phyloP scores from a whole-genome alignment of 2,888 invertebrate genomes.

The Ophonus ardosiacus region DNA sequence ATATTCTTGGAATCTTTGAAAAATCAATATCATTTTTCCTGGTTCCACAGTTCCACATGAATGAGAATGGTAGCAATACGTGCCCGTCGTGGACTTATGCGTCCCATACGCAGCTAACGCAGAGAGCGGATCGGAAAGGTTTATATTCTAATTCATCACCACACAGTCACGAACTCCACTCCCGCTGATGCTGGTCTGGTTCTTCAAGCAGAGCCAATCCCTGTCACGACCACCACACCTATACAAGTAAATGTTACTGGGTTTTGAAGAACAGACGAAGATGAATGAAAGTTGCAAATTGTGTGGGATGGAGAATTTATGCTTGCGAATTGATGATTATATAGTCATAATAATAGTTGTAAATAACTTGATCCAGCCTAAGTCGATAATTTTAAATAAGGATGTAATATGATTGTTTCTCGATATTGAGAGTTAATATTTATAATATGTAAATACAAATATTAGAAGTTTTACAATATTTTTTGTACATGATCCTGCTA shows the following conservation, averaged over 20 bases:
- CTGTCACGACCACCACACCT: conserved; percentile 1
- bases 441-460: too few species aligned
- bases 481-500: too few species aligned
- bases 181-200: neutral
- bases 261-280: conserved; percentile 7
- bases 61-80: neutral
- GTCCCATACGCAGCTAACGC: neutral
- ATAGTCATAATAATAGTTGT: too few species aligned
- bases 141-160: conserved; percentile 58
- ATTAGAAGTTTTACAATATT: too few species aligned
- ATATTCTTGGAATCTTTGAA: conserved; percentile 6
- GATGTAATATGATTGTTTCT: too few species aligned
- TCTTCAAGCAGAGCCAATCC: neutral
- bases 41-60: conserved; percentile 7
- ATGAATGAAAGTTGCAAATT: conserved; percentile 8
- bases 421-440: too few species aligned
- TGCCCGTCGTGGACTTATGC: neutral
- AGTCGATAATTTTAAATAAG: too few species aligned
- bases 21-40: neutral
- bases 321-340: too few species aligned
- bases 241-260: conserved; percentile 4
- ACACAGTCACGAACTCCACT: conserved; percentile 1
- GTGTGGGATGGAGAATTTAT: too few species aligned
- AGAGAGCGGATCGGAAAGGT: neutral
- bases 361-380: too few species aligned